These are phyloP conservation scores for Copsychus sechellarum DNA, from an alignment of 2,113 vertebrate genomes.

Conservation along the genomic window DNA sequence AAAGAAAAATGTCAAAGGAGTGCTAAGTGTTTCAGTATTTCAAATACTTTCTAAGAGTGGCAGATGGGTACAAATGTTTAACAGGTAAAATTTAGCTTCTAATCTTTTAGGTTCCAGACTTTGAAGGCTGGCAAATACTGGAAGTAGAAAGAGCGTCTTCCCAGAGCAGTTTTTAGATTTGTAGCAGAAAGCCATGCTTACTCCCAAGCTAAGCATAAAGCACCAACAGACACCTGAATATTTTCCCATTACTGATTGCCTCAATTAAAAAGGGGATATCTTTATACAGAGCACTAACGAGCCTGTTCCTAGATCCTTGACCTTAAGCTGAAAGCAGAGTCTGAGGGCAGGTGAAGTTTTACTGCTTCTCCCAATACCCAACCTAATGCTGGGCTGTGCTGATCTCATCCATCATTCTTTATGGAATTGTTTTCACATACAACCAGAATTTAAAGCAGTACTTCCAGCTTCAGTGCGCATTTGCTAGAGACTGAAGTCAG, in stretches of 20 bases:
- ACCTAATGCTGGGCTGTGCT: accelerated
- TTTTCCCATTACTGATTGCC: not conserved
- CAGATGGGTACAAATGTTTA: not conserved
- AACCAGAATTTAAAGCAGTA: not conserved
- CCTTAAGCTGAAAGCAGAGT: not conserved
- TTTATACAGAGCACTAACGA: not conserved
- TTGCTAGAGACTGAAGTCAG: not conserved
- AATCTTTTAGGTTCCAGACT: not conserved
- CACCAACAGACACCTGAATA: not conserved
- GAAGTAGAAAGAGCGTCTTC: not conserved
- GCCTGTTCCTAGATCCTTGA: not conserved
- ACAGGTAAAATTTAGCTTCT: not conserved
- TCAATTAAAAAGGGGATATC: not conserved
- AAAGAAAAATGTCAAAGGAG: not conserved
- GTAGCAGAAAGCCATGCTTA: not conserved
- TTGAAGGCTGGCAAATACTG: not conserved
- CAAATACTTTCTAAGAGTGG: not conserved
- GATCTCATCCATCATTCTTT: not conserved
- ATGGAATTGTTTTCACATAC: not conserved
- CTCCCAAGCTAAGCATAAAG: not conserved
- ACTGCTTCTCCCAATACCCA: not conserved
- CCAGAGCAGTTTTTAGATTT: not conserved
- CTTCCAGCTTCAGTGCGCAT: not conserved
- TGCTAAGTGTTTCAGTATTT: not conserved
- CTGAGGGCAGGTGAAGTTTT: not conserved